phyloP scores from a whole-genome alignment of 2,888 invertebrate species.

The Drosophila basisetae region DNA sequence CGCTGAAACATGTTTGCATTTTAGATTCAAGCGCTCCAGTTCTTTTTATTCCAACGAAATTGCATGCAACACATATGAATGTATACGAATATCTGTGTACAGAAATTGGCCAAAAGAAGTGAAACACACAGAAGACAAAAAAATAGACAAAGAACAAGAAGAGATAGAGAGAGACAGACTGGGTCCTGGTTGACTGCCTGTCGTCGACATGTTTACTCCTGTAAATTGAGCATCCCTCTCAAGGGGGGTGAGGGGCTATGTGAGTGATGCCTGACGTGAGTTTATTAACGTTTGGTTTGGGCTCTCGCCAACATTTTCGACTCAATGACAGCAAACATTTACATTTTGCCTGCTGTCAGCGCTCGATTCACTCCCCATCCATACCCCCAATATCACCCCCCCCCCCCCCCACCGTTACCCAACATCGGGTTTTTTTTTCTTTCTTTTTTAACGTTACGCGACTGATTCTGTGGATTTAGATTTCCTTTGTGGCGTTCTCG shows the following conservation, averaged over 20 bases:
- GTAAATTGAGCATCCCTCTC: constrained; percentile 65
- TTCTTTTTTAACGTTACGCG: constrained; percentile 28
- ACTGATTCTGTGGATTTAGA: constrained; percentile 43
- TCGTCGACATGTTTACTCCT: constrained; percentile 65
- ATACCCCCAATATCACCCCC: not conserved
- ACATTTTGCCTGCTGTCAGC: constrained; percentile 69
- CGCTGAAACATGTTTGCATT: constrained; percentile 69
- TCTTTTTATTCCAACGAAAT: constrained; percentile 44
- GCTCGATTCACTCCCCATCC: constrained; percentile 24
- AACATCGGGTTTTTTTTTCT: not conserved
- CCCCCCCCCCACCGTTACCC: not conserved
- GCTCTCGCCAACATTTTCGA: constrained; percentile 68
- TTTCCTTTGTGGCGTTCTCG: constrained; percentile 35
- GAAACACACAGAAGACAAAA: constrained; percentile 1
- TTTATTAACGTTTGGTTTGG: constrained; percentile 77
- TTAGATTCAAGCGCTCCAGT: constrained; percentile 65
- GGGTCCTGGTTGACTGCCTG: constrained; percentile 21
- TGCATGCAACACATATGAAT: constrained; percentile 30
- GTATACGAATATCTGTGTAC: not conserved
- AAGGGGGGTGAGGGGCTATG: not conserved
- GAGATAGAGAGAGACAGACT: constrained; percentile 6
- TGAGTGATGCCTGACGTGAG: constrained; percentile 36
- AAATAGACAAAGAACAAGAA: not conserved
- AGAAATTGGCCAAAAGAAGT: constrained; percentile 21
- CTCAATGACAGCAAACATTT: constrained; percentile 78